phyloP scores from a whole-genome alignment of 2,797 vertebrate species.

The Poeciliopsis infans region DNA sequence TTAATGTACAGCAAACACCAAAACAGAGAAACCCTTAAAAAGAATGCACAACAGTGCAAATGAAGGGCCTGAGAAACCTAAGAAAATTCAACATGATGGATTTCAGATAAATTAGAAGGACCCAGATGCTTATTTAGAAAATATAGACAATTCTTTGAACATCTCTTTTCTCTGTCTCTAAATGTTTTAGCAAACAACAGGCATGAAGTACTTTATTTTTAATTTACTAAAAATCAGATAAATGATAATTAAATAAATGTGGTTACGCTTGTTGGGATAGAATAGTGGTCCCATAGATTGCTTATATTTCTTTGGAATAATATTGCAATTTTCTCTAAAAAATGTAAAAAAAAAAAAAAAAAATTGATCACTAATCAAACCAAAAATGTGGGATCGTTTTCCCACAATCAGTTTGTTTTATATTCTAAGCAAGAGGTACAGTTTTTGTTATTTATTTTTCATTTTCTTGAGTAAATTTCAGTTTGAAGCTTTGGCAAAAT shows the following conservation, averaged over 20 bases:
- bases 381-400: no score
- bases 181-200: no score
- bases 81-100: not conserved
- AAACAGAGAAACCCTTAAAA: not conserved
- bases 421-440: not conserved
- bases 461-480: not conserved
- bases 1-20: conserved; percentile 7
- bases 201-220: no score
- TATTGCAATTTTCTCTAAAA: not conserved
- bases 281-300: not conserved
- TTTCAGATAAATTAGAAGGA: not conserved
- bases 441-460: not conserved
- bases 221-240: no score
- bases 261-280: not conserved
- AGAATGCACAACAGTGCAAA: not conserved
- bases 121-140: not conserved
- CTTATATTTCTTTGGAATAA: not conserved
- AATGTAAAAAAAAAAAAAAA: not conserved
- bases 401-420: not conserved
- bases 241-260: no score
- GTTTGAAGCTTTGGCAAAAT: not conserved
- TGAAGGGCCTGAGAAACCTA: not conserved
- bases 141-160: not conserved
- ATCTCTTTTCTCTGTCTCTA: not conserved
- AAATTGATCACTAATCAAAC: not conserved